A percentile compares a stretch with the other conserved stretches of the same genome.
These are phyloP conservation scores for Agapornis roseicollis DNA, from an alignment of 2,113 vertebrate species.

Conservation along the genomic window DNA sequence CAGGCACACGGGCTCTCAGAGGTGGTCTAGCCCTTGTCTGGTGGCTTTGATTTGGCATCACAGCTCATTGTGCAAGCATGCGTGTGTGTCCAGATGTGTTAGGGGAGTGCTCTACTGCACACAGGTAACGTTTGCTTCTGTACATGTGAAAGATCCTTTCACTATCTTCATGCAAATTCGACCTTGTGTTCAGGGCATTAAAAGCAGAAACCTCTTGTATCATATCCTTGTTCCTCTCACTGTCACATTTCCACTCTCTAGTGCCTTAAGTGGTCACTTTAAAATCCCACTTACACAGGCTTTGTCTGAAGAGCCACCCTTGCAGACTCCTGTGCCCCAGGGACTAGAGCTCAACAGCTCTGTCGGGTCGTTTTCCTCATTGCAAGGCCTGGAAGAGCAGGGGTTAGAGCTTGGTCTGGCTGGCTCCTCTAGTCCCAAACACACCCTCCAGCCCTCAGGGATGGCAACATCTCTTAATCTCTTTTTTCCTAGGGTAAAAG, in stretches of 20 bases:
- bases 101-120: not conserved
- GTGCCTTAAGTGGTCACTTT: not conserved
- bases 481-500: not conserved
- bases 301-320: not conserved
- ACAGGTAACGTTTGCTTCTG: not conserved
- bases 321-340: not conserved
- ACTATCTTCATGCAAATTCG: not conserved
- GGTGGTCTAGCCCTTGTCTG: not conserved
- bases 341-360: not conserved
- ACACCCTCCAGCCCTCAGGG: not conserved
- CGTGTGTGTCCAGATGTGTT: not conserved
- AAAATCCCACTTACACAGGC: not conserved
- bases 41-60: not conserved
- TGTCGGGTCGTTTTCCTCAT: fast-evolving
- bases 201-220: not conserved
- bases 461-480: not conserved
- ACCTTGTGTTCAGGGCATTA: not conserved
- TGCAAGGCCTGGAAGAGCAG: not conserved
- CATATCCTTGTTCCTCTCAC: not conserved
- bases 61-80: not conserved
- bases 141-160: not conserved
- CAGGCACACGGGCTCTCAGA: not conserved
- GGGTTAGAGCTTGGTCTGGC: not conserved
- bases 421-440: not conserved
- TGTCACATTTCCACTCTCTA: not conserved